Base-by-base conservation (phyloP, 2,797 vertebrate genomes). In the Tachyglossus aculeatus region DNA sequence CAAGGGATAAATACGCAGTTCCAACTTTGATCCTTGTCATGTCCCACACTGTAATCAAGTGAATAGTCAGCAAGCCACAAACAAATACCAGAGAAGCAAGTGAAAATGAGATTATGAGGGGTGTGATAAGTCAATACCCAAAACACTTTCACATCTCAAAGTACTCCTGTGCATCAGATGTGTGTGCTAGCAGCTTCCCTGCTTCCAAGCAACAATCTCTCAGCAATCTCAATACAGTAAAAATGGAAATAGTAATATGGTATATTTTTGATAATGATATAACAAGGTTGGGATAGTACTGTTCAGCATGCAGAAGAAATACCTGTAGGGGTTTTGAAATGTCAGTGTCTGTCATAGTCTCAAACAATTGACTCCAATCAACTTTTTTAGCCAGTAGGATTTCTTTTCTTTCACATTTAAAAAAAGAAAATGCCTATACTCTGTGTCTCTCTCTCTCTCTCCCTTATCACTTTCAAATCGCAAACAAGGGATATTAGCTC, bases 51-150 rank as follows among this genome's bases (percentile, higher is more conserved):
- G 60, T 50, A 86, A 82, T 83, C 72, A 67, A 87, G 75, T 44
- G 45, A 67, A 63, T 74, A 79, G 62, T 74, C 66, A 66, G 58
- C 61, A 66, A 88, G 44, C 62, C 77, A 54, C 57, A 72, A 38
- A 41, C 11, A 24, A 45, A 47, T 19, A 67, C 39, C 43, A 66
- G 60, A 71, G 78, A 71, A 86, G 44, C 37, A 85, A 84, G 81
- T 77, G 86, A 81, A 80, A 91, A 88, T 83, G 82, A 85, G 71
- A 78, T 67, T 71, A 31, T 32, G 38, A 71, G 39, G 60, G 65
- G 77, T 79, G 81, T 81, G 82, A 86, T 43, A 67, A 68, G 43
- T 83, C 84, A 78, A n/a, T 22, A 57, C 36, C 78, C 67, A 29
- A 15, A 60, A 47, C 58, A 29, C 65, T 82, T 78, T 76, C 63